phyloP scores from a whole-genome alignment of 2,113 vertebrate genomes.

The Psettodes erumei region DNA sequence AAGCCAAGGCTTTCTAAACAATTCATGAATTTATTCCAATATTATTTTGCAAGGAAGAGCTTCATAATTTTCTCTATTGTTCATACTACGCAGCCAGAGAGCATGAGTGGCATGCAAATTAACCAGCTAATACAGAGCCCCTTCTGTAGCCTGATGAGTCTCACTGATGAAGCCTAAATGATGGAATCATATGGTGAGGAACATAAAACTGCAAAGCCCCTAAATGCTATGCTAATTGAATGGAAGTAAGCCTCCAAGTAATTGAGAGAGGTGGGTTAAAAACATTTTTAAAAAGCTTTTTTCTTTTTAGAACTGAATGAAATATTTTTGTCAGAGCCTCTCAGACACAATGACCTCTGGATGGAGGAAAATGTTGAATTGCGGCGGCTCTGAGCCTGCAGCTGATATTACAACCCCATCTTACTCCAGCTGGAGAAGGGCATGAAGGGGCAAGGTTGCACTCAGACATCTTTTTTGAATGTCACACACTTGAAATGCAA shows the following conservation, averaged over 20 bases:
- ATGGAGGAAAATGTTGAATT: constrained; percentile 20
- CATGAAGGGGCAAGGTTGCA: constrained; percentile 36
- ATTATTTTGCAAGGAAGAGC: constrained; percentile 14
- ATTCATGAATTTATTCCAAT: constrained; percentile 5
- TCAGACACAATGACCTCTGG: constrained; percentile 17
- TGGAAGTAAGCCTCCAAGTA: constrained; percentile 5
- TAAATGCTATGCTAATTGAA: constrained; percentile 39
- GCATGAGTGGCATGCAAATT: constrained; percentile 48
- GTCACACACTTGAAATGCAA: constrained; percentile 32
- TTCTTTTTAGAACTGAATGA: not conserved
- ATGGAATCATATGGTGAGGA: constrained; percentile 38
- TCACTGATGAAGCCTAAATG: constrained; percentile 30
- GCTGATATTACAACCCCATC: constrained; percentile 32
- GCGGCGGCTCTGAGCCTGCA: constrained; percentile 18
- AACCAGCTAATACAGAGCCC: constrained; percentile 26
- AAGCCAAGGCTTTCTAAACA: not conserved
- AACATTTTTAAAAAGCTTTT: not conserved
- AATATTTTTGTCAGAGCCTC: constrained; percentile 3
- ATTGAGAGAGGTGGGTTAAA: constrained; percentile 23
- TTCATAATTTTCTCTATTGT: constrained; percentile 40
- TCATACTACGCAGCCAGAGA: constrained; percentile 13
- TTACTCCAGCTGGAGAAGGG: constrained; percentile 16
- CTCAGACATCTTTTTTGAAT: constrained; percentile 32
- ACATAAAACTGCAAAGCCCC: not conserved
- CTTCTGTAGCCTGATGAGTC: constrained; percentile 33